Evolutionary conservation across 2,888 invertebrate species (phyloP), one percentile per base, ranked within the genome.

Genomic region (Cheiracanthium punctorium): DNA sequence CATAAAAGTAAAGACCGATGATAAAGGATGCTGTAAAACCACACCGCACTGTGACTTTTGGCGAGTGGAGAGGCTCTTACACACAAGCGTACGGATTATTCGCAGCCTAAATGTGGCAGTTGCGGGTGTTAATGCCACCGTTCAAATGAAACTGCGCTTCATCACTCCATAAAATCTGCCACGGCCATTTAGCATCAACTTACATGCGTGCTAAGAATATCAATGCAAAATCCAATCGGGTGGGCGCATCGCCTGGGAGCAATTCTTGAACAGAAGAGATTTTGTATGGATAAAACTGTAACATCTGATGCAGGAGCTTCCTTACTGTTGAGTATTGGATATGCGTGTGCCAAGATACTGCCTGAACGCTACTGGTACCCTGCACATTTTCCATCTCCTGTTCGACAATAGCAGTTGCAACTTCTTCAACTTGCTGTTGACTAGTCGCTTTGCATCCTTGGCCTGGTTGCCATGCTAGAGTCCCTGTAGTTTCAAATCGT

Each of bases 321-420:
- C n/a, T n/a, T n/a, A 37, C 28, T 43, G 28, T 69, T 67, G 41
- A 65, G 28, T 67, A 65, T 20, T 5, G 41, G 67, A 76, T 37
- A 41, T 52, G 30, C 58, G 58, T 74, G 8, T 74, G 58, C 52
- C 52, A 32, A 41, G 32, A 58, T 52, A 74, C 32, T 74, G 74
- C 58, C 52, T 58, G 32, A 1, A 32, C 29, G 20, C 52, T 52
- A 32, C 74, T 58, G 58, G n/a, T 58, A 30, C 58, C 52, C 32
- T 52, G 74, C 58, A 58, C 32, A 52, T 24, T 41, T 28, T 8
- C 33, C 32, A 72, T 43, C 72, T 74, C 41, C 74, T 74, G 74
- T 74, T 74, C 74, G 12, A 48, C 20, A 74, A 74, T 30, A 74
- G 52, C 74, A 74, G 52, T 74, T 74, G 52, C 74, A 52, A 74